phyloP scores from a whole-genome alignment of 2,113 vertebrate genomes.

The Pteruthius melanotis region DNA sequence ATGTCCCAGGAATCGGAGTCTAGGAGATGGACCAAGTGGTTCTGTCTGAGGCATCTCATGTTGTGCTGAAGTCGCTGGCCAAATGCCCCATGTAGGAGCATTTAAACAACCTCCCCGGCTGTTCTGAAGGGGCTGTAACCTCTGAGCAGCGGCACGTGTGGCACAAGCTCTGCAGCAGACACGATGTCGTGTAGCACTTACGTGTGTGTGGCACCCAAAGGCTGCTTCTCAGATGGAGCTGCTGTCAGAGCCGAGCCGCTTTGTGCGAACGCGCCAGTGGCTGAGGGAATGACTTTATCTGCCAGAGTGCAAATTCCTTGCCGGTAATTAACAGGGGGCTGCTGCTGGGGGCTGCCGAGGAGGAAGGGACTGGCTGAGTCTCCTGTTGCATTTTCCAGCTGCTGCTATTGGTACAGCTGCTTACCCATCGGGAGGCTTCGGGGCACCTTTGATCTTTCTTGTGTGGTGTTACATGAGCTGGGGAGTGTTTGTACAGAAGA shows the following conservation, averaged over 20 bases:
- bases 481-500: not conserved
- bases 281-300: slow-evolving; percentile 4
- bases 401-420: slow-evolving; percentile 56
- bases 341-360: not conserved
- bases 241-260: not conserved
- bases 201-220: not conserved
- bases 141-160: not conserved
- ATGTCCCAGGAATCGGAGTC: not conserved
- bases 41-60: not conserved
- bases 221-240: not conserved
- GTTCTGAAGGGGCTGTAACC: not conserved
- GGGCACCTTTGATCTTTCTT: slow-evolving; percentile 48
- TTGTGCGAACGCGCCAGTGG: not conserved
- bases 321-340: slow-evolving; percentile 34
- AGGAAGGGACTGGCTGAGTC: not conserved
- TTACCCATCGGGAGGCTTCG: not conserved
- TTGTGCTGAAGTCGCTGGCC: not conserved
- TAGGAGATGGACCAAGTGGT: not conserved
- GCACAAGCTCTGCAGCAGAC: not conserved
- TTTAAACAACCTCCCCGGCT: not conserved
- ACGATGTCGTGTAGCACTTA: rapidly evolving
- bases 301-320: slow-evolving; percentile 42
- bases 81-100: not conserved
- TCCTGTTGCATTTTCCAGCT: slow-evolving; percentile 32
- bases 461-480: slow-evolving; percentile 11